A percentile compares a stretch with the other conserved stretches of the same genome.
These are phyloP conservation scores for Enteromius paludinosus DNA, from an alignment of 2,797 vertebrate genomes.

Conservation along the genomic window DNA sequence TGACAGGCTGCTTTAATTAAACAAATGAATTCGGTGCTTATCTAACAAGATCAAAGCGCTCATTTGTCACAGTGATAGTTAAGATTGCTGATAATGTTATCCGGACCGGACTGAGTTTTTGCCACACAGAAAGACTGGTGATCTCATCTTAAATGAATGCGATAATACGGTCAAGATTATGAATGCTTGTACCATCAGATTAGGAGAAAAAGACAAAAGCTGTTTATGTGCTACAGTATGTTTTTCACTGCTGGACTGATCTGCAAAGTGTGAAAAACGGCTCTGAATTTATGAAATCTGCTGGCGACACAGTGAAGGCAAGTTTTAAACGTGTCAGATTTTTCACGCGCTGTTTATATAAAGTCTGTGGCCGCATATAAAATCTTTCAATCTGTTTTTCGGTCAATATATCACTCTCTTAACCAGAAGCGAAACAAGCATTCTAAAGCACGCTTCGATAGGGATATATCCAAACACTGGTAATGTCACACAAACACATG, in stretches of 20 bases:
- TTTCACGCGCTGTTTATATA: not conserved
- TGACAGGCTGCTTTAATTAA: slow-evolving; percentile 94
- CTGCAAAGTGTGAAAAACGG: slow-evolving; percentile 8
- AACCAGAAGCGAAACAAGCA: not conserved
- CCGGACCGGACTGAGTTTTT: slow-evolving; percentile 74
- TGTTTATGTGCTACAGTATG: slow-evolving; percentile 68
- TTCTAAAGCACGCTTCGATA: not conserved
- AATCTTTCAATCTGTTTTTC: slow-evolving; percentile 14
- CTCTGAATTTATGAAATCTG: slow-evolving; percentile 1
- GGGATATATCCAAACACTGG: not conserved
- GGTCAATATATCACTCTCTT: not conserved
- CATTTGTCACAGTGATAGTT: slow-evolving; percentile 88
- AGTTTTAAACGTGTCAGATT: slow-evolving; percentile 15
- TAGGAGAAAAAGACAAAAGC: slow-evolving; percentile 72
- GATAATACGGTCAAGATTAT: slow-evolving; percentile 59
- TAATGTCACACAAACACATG: not conserved
- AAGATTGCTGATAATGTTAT: slow-evolving; percentile 80
- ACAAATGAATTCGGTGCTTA: slow-evolving; percentile 90
- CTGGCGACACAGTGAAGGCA: not conserved
- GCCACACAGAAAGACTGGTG: slow-evolving; percentile 77
- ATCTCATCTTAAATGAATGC: slow-evolving; percentile 75
- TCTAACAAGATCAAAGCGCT: slow-evolving; percentile 83
- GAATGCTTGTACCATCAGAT: slow-evolving; percentile 73
- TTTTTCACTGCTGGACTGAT: slow-evolving; percentile 2
- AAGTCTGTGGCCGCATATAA: not conserved